phyloP scores from a whole-genome alignment of 2,888 invertebrate species.

The Epirrhoe tristata region DNA sequence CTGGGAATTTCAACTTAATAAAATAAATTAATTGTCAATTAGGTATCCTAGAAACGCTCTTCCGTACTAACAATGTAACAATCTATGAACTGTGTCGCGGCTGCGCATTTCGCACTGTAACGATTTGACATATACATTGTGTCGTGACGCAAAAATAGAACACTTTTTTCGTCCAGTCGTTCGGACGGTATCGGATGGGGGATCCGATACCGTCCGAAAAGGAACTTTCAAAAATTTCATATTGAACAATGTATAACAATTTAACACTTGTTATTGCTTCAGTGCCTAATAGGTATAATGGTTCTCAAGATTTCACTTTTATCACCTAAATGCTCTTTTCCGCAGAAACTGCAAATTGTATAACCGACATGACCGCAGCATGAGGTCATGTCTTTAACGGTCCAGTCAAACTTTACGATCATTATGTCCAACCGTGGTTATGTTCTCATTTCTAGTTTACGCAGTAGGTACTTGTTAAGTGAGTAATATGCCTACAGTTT shows the following conservation, averaged over 20 bases:
- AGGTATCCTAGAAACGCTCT: too few species aligned
- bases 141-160: too few species aligned
- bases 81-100: too few species aligned
- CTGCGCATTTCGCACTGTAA: too few species aligned
- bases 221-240: too few species aligned
- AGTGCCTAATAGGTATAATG: neutral
- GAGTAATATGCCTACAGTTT: constrained; percentile 7
- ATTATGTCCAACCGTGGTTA: constrained; percentile 15
- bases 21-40: too few species aligned
- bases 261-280: neutral
- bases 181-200: too few species aligned
- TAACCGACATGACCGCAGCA: constrained; percentile 34
- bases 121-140: too few species aligned
- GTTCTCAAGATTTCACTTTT: constrained; percentile 10
- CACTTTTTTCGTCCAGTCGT: too few species aligned
- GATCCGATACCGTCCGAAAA: too few species aligned
- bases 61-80: too few species aligned
- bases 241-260: neutral
- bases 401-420: constrained; percentile 34
- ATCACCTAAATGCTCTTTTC: constrained; percentile 17
- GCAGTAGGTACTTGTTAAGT: constrained; percentile 4
- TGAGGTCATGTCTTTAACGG: constrained; percentile 43
- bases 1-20: too few species aligned
- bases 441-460: constrained; percentile 14
- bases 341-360: constrained; percentile 21